Base-by-base conservation (phyloP, 2,113 vertebrate genomes). In the Acinonyx jubatus region DNA sequence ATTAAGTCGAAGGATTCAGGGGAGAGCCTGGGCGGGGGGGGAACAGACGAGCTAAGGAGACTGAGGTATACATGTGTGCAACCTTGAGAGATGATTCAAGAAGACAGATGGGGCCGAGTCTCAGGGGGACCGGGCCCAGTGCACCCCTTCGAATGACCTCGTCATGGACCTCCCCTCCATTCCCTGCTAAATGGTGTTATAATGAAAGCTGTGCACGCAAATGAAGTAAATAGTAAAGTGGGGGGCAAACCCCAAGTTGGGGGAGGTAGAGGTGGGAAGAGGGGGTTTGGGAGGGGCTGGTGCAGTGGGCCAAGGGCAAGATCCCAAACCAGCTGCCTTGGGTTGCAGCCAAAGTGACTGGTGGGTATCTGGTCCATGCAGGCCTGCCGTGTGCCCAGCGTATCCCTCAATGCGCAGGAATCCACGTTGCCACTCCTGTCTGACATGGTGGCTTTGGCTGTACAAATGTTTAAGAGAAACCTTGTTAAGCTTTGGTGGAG, bases 121-220 rank as follows among this genome's bases (percentile, higher is more conserved):
- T 27, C 45, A 36, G 89, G 65, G 61, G 50, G 76, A n/a, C 15
- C 1, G 71, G 69, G n/a, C 21, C 14, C 18, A 29, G 33, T 9
- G n/a, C 14, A 14, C 18, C 4, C 31, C 15, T 38, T 52, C 0
- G 0, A 16, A 38, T 2, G 73, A 45, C n/a, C 50, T 36, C 48
- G 7, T 12, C 55, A 27, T 50, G 55, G 86, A 65, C 14, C 6
- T 41, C 61, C 25, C 23, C 41, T 1, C 2, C 41, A 27, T 76
- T 27, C 4, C 25, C 57, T 3, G 41, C 33, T 12, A 81, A 76
- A 63, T 11, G 25, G 19, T 41, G 18, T 13, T 16, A 21, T 1
- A 8, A 33, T 23, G 83, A 63, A 71, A 57, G 63, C 4, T 27
- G 45, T n/a, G 16, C 16, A 16, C 4, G 10, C 38, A 33, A 82